phyloP scores from a whole-genome alignment of 2,113 vertebrate species.

The Martes martes region DNA sequence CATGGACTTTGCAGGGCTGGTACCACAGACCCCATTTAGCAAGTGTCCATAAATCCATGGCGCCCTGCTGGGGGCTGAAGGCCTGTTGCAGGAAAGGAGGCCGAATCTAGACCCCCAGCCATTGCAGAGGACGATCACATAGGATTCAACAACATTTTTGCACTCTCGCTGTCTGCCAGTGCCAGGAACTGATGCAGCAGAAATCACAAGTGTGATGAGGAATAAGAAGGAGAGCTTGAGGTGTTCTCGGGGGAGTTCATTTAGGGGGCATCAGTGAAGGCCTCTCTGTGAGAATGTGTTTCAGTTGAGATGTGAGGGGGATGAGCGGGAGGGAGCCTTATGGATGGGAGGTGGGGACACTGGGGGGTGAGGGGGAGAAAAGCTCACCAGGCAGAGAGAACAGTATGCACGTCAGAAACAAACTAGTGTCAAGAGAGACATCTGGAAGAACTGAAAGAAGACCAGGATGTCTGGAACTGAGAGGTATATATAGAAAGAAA shows the following conservation, averaged over 20 bases:
- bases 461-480: not conserved
- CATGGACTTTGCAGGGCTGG: not conserved
- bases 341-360: fast-evolving
- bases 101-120: not conserved
- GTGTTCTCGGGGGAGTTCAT: not conserved
- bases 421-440: not conserved
- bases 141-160: not conserved
- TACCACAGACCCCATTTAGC: not conserved
- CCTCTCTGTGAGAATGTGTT: not conserved
- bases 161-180: not conserved
- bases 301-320: not conserved
- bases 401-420: not conserved
- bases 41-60: not conserved
- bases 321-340: not conserved
- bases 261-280: not conserved
- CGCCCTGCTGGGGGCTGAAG: not conserved
- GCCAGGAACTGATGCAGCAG: not conserved
- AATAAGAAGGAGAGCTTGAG: not conserved
- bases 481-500: conserved; percentile 39
- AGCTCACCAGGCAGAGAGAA: not conserved
- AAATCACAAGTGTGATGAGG: not conserved
- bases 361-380: not conserved
- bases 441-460: conserved; percentile 7
- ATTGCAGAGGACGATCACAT: not conserved
- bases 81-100: not conserved